Base-by-base conservation (phyloP, 2,888 invertebrate species). In the Eilema griseolum region DNA sequence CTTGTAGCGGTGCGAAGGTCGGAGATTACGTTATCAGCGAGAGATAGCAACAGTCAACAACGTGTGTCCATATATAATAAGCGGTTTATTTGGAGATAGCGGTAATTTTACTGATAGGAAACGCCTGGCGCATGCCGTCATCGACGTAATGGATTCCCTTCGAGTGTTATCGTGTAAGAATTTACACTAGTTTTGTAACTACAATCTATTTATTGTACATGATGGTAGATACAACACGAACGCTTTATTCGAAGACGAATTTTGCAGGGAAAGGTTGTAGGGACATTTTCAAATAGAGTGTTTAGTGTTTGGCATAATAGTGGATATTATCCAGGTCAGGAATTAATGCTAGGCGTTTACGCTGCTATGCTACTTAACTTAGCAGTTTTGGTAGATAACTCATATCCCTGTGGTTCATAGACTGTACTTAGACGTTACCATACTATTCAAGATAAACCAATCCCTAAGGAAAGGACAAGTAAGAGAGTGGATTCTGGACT, bases 1-100 rank as follows among this genome's bases (percentile, higher is more conserved):
- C 31, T n/a, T 28, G 59, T 63, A 37, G 14, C 41, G 63, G 67
- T 61, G 56, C 61, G 72, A 79, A 68, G 56, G 68, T 62, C 62
- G 57, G 14, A 68, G 56, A 62, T 68, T 57, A 37, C 62, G 26
- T 14, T 68, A 68, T 68, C 68, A 68, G 26, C 11, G 12, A 37
- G 46, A 52, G 61, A 67, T 62, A 68, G 24, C 37, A 14, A 24
- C 24, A 10, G 37, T 57, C 37, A 63, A 57, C 57, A 57, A 24
- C 16, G 65, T 57, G 33, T 66, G 10, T 33, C 37, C 33, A 64
- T 14, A 63, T 41, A 60, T 60, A 66, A 66, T 60, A 67, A 26
- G 60, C 26, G 61, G 46, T 37, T 26, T 52, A 60, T 31, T 61
- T 61, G 52, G 3, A 61, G 63, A 69, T 69, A 33, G 37, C 16